Base-by-base conservation (phyloP, 23 tunicate genomes). In the Oikopleura vanhoeffeni region DNA sequence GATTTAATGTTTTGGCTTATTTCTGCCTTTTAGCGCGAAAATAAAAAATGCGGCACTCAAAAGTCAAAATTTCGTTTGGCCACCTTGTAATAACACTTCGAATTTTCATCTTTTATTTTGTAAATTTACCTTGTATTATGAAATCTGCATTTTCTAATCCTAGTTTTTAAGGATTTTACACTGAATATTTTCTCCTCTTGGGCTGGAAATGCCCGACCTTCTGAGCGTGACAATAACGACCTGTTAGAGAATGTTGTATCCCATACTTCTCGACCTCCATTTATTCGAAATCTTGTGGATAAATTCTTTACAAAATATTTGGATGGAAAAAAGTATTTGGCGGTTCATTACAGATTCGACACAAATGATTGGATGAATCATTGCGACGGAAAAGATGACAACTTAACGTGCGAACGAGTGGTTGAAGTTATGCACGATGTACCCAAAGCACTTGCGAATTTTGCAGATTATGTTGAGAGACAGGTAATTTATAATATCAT, bases 291-390 rank as follows among this genome's bases (percentile, higher is more conserved):
- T 2, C 27, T 71, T 18, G 35, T 71, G 3, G 79, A 71, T 38
- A 28, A 38, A 32, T 71, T 71, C 38, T 2, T 32, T 33, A 2
- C 27, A 4, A 71, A 71, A 32, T 13, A 13, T 32, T 3, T 71
- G 34, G 38, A 30, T 32, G 79, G 79, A 28, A 71, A 24, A 32
- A 18, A 30, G 35, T 71, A 13, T 30, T 18, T 71, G 3, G 79
- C 79, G 4, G 79, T 71, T 3, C 79, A 71, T 32, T 71, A 71
- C 79, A 28, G 79, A 32, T 71, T 71, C 38, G 79, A 71, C 35
- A 24, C 79, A 13, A 30, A 71, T 32, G 79, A 71, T 32, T 71
- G 79, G 79, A 71, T 71, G 79, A 71, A 71, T 18, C 79, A 71
- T 38, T 71, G 79, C 35, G 35, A 71, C 2, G 79, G 35, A 28